Base-by-base conservation (phyloP, 2,888 invertebrate genomes). In the Tipula unca region DNA sequence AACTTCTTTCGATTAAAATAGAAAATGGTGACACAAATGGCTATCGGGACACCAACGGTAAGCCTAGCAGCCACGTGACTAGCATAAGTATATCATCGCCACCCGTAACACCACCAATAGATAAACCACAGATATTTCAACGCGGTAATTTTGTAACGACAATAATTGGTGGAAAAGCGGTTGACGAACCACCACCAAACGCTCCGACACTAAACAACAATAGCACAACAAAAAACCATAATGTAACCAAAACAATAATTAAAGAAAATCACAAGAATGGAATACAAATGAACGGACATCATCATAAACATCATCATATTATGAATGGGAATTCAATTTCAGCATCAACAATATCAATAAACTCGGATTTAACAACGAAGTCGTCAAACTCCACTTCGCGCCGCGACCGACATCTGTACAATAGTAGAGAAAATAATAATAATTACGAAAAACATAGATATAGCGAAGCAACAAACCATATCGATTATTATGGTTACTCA, bases 131-230 rank as follows among this genome's bases (percentile, higher is more conserved):
- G 89, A 94, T 96, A 84, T 96, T 95, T 89, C 96, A 96, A 90
- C 94, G 96, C 88, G 96, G 96, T 0, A 95, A 95, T 36, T 96
- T 95, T 88, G 94, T 96, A 32, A 95, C 95, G 0, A 94, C 95
- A 0, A 90, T 96, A 25, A 94, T 95, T 0, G 94, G 90, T 10
- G 91, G 90, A 48, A 91, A 90, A n/a, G 90, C 91, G 42, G 90
- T 90, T 4, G 90, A 84, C 10, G 54, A 85, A 17, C 85, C 82
- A 6, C 86, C 54, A 17, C 85, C 84, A 29, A 85, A 29, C 13
- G 20, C n/a, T n/a, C 14, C 39, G 3, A 54, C 85, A 35, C 3
- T 54, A 3, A 86, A 48, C 14, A 83, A 83, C 3, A 85, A 83
- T 48, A 3, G 17, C 20, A 29, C 29, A n/a, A 6, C 29, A n/a